Evolutionary conservation across 2,113 vertebrate species (phyloP).

Genomic region (Xiphophorus maculatus): DNA sequence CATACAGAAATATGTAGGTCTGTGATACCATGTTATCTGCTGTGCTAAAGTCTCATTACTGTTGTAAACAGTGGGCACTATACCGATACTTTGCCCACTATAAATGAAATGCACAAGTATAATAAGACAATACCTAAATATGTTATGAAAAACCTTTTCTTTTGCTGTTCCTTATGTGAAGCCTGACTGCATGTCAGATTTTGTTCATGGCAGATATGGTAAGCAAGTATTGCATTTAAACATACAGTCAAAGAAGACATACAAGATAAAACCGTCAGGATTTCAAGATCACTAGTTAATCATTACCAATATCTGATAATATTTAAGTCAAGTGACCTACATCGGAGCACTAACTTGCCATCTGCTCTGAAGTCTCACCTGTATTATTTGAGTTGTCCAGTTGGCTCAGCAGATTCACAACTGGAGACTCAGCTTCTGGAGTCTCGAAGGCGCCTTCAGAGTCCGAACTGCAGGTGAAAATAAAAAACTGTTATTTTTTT

Average conservation of each 20-base stretch:
- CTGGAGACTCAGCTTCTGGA: slow-evolving; percentile 90
- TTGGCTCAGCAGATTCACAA: slow-evolving; percentile 75
- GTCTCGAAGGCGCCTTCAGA: slow-evolving; percentile 95
- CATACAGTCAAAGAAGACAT: neutral
- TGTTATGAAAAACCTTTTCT: neutral
- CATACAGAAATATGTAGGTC: neutral
- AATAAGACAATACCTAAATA: neutral
- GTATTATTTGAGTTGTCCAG: slow-evolving; percentile 56
- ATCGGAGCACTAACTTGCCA: neutral
- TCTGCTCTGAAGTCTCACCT: slow-evolving; percentile 76
- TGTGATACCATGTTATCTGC: neutral
- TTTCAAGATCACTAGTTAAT: neutral
- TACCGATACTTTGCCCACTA: neutral
- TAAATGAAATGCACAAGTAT: neutral
- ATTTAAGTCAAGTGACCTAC: neutral
- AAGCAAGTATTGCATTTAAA: neutral
- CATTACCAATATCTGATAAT: neutral
- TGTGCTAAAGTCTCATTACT: neutral
- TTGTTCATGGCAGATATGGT: too few relatives aligned
- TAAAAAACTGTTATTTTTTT: slow-evolving; percentile 18
- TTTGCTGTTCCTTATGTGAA: neutral
- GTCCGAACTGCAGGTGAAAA: slow-evolving; percentile 85
- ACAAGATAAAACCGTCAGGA: neutral
- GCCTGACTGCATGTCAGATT: too few relatives aligned
- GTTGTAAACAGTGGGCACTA: neutral